A percentile compares a stretch with the other conserved stretches of the same genome.
Evolutionary conservation across 2,113 vertebrate species (phyloP).

Genomic region (Pseudolaguvia tuberculata): DNA sequence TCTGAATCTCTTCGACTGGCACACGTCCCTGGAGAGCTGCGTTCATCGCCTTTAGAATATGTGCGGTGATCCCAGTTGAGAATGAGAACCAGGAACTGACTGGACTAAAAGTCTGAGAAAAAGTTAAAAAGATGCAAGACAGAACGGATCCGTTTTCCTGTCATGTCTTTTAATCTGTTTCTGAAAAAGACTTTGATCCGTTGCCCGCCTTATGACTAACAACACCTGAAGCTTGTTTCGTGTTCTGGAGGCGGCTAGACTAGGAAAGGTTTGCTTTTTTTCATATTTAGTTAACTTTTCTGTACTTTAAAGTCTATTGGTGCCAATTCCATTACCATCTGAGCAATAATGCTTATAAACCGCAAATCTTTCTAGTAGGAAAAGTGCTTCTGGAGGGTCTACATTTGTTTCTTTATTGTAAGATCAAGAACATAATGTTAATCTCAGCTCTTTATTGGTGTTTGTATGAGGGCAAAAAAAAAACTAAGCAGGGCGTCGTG

Average conservation of each 20-base stretch:
- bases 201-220: conserved; percentile 41
- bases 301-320: conserved; percentile 16
- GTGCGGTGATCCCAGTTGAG: conserved; percentile 37
- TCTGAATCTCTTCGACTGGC: conserved; percentile 58
- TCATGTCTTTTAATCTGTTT: conserved; percentile 48
- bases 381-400: conserved; percentile 14
- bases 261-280: conserved; percentile 1
- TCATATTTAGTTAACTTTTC: conserved; percentile 1
- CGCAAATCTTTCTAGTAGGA: neutral
- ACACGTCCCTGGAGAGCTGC: conserved; percentile 42
- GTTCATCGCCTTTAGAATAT: conserved; percentile 32
- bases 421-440: neutral
- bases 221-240: conserved; percentile 1
- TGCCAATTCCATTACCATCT: conserved; percentile 16
- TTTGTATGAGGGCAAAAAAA: conserved; percentile 23
- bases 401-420: conserved; percentile 21
- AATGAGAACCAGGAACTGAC: conserved; percentile 45
- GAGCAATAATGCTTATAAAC: conserved; percentile 1
- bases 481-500: conserved; percentile 14
- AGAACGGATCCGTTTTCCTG: conserved; percentile 36
- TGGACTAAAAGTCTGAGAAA: conserved; percentile 46
- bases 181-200: conserved; percentile 32
- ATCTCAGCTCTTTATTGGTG: conserved; percentile 30
- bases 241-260: conserved; percentile 14
- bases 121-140: conserved; percentile 45